These are phyloP conservation scores for Synanthedon vespiformis DNA, from an alignment of 2,888 invertebrate species.

Conservation along the genomic window DNA sequence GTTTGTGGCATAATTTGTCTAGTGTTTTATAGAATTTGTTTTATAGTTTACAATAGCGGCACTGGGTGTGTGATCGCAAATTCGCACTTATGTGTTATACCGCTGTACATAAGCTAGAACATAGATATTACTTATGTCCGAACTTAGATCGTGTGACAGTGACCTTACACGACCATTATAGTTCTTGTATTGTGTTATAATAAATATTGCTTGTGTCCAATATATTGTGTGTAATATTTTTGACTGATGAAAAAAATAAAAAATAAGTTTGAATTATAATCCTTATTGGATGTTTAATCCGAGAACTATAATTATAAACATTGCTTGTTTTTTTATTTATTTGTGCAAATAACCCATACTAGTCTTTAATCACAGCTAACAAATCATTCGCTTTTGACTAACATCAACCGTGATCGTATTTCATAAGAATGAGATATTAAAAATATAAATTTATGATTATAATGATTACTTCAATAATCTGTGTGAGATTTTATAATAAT, in stretches of 20 bases:
- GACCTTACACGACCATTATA: not conserved
- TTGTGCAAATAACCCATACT: constrained; percentile 27
- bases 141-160: not conserved
- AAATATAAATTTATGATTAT: too few relatives aligned
- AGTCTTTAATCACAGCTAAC: constrained; percentile 26
- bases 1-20: constrained; percentile 4
- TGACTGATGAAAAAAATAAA: too few relatives aligned
- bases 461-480: too few relatives aligned
- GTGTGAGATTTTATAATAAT: too few relatives aligned
- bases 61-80: constrained; percentile 12
- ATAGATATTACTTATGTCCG: not conserved
- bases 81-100: not conserved
- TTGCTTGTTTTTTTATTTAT: constrained; percentile 31
- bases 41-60: constrained; percentile 19
- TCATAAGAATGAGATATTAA: not conserved
- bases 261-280: too few relatives aligned
- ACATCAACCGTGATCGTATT: constrained; percentile 20
- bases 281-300: not conserved
- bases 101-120: not conserved
- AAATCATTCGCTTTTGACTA: constrained; percentile 47
- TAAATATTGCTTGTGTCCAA: not conserved
- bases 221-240: too few relatives aligned
- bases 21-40: constrained; percentile 14
- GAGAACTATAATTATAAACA: not conserved
- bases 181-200: not conserved